Conservation (phyloP, 2,888 invertebrate species). For the Apamea monoglypha region DNA sequence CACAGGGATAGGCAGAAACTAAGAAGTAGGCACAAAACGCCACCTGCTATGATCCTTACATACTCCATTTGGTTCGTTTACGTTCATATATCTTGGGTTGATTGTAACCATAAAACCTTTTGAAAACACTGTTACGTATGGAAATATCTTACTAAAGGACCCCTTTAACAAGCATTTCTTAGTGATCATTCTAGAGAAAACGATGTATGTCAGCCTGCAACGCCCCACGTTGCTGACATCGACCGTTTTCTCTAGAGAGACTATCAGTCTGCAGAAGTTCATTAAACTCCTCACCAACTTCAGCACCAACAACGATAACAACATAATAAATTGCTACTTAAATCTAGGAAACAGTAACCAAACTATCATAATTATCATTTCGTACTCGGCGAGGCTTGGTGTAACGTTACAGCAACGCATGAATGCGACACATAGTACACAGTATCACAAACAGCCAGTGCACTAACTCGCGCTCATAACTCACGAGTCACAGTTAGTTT, state of each 20-base stretch:
- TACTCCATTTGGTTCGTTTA: neutral
- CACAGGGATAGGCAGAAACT: neutral
- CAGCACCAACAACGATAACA: conserved; percentile 13
- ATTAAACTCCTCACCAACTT: conserved; percentile 34
- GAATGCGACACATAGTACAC: conserved; percentile 8
- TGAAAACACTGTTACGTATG: neutral
- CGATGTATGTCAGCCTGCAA: too few species aligned
- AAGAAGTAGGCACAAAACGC: neutral
- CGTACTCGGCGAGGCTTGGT: conserved; percentile 2
- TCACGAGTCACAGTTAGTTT: conserved; percentile 74
- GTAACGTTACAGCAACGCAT: conserved; percentile 23
- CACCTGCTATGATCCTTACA: neutral
- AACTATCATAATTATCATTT: conserved; percentile 41
- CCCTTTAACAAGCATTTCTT: too few species aligned
- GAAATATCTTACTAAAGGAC: too few species aligned
- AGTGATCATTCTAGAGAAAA: too few species aligned
- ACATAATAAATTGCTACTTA: conserved; percentile 29
- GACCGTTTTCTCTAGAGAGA: neutral
- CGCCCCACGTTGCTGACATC: neutral
- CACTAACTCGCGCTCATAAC: conserved; percentile 67
- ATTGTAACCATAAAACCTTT: neutral
- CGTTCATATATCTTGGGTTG: neutral
- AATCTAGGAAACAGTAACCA: conserved; percentile 20
- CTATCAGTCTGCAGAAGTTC: conserved; percentile 20
- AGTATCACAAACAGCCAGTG: conserved; percentile 49